phyloP scores from a whole-genome alignment of 2,888 invertebrate species.

The Glaucopsyche alexis region DNA sequence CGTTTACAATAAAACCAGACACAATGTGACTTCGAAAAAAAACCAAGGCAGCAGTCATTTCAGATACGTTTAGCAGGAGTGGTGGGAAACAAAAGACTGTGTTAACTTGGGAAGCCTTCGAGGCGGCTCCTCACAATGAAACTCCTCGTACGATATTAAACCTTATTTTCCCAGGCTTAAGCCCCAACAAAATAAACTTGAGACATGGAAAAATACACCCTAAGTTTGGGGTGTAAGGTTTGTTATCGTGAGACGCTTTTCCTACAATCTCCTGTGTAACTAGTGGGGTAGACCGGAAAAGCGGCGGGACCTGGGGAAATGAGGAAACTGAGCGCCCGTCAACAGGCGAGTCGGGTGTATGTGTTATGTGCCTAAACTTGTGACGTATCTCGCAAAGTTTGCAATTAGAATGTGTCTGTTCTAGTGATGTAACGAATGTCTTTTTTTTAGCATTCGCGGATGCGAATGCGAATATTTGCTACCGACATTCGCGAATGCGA shows the following conservation, averaged over 20 bases:
- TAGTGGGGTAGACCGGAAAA: slow-evolving; percentile 13
- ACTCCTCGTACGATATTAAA: slow-evolving; percentile 8
- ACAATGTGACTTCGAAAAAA: slow-evolving; percentile 16
- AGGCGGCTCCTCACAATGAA: slow-evolving; percentile 10
- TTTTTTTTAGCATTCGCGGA: no score
- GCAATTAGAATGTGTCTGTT: no score
- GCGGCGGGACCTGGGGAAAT: slow-evolving; percentile 1
- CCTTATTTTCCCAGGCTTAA: not conserved
- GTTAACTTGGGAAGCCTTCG: slow-evolving; percentile 9
- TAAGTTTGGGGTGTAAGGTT: not conserved
- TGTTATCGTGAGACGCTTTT: not conserved
- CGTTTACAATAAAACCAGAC: slow-evolving; percentile 6
- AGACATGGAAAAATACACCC: not conserved
- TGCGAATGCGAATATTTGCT: no score
- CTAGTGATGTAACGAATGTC: no score
- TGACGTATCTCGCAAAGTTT: not conserved
- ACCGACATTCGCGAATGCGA: no score
- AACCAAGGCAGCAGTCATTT: slow-evolving; percentile 15
- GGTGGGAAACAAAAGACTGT: slow-evolving; percentile 22
- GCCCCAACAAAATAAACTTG: not conserved
- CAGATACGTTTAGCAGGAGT: slow-evolving; percentile 23
- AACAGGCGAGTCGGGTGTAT: not conserved
- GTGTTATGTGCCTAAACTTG: not conserved
- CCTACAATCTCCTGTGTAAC: not conserved
- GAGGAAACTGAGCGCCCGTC: not conserved